Evolutionary conservation across 2,888 invertebrate species (phyloP).

Genomic region (Eurytoma californica): DNA sequence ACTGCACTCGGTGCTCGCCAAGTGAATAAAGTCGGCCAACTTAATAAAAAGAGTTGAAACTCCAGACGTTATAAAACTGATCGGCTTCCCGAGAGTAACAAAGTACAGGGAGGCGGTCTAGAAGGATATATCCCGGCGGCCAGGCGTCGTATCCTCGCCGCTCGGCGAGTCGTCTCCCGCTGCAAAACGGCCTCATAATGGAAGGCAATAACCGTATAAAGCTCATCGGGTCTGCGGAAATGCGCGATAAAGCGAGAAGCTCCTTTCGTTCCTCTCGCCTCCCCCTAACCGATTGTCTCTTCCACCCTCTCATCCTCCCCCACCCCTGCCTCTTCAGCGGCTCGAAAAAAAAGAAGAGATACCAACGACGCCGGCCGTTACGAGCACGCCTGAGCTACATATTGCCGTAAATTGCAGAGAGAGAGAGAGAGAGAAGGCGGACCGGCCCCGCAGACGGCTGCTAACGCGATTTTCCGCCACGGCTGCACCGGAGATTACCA

Average conservation of each 20-base stretch:
- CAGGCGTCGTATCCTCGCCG: too few species aligned
- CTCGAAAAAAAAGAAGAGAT: neutral
- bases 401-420: neutral
- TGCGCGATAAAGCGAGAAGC: neutral
- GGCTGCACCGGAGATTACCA: conserved; percentile 19
- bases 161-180: neutral
- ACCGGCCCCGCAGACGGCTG: too few species aligned
- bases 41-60: too few species aligned
- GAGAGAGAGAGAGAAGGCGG: neutral
- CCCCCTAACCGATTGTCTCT: neutral
- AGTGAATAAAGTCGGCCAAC: too few species aligned
- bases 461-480: conserved; percentile 9
- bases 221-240: conserved; percentile 8
- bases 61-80: too few species aligned
- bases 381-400: neutral
- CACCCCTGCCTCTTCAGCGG: neutral
- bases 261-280: neutral
- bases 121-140: too few species aligned
- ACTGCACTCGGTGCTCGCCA: too few species aligned
- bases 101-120: too few species aligned
- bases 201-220: conserved; percentile 15
- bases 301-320: too few species aligned
- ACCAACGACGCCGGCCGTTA: neutral
- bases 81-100: too few species aligned
- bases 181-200: neutral